A percentile compares a stretch with the other conserved stretches of the same genome.
Evolutionary conservation across 2,797 vertebrate species (phyloP).

Genomic region (Halcyon chelicuti): DNA sequence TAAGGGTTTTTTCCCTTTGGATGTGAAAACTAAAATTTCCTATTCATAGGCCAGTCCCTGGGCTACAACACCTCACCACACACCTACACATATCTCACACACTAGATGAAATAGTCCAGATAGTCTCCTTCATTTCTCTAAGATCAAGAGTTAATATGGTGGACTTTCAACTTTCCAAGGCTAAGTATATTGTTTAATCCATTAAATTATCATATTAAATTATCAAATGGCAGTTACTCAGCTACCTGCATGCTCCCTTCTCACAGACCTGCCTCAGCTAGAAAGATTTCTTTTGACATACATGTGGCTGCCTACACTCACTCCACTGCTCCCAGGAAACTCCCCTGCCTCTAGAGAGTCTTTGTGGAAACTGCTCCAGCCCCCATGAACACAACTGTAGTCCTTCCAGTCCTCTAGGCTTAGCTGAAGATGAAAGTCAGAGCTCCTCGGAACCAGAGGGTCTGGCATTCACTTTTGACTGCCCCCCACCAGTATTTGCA

Average conservation of each 20-base stretch:
- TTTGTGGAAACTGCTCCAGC: background rate
- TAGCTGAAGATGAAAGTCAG: background rate
- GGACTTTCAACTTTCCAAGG: background rate
- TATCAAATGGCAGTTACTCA: background rate
- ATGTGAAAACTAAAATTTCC: background rate
- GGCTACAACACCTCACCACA: background rate
- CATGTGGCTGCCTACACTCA: background rate
- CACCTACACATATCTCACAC: background rate
- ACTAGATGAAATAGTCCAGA: background rate
- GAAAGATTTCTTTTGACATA: background rate
- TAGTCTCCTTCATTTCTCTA: background rate
- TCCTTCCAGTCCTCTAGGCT: background rate
- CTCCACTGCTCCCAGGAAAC: background rate
- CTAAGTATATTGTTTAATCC: background rate
- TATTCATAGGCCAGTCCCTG: background rate
- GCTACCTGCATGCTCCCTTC: background rate
- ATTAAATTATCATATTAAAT: too few species aligned
- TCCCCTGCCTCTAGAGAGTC: background rate
- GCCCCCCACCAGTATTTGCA: background rate
- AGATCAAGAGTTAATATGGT: background rate
- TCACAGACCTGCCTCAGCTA: background rate
- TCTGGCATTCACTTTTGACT: background rate
- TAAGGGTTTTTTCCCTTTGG: background rate
- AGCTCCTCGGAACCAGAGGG: background rate
- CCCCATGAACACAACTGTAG: fast-evolving